Evolutionary conservation across 1,140 invertebrate species (phyloP).

Genomic region (Nephila pilipes): DNA sequence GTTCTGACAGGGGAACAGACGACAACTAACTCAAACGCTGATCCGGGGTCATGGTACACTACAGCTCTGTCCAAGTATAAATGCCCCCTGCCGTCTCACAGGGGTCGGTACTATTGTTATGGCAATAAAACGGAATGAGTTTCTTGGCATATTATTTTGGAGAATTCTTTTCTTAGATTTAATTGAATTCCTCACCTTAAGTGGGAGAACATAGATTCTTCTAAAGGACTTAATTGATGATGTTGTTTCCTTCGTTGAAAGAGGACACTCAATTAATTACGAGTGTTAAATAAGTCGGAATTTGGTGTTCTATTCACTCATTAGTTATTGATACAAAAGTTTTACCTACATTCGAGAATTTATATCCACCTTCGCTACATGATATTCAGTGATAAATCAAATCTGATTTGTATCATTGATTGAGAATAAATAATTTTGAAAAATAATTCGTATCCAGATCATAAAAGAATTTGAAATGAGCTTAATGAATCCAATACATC

Average conservation of each 20-base stretch:
- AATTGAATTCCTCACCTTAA: not conserved
- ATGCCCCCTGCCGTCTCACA: slow-evolving; percentile 69
- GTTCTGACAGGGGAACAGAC: slow-evolving; percentile 20
- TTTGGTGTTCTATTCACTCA: too few species aligned
- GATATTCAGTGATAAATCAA: too few species aligned
- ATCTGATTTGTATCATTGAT: too few species aligned
- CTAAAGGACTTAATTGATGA: not conserved
- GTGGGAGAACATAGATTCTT: not conserved
- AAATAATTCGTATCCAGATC: too few species aligned
- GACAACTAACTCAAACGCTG: not conserved
- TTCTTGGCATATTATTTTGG: not conserved
- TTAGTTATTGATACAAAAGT: too few species aligned
- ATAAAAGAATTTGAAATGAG: too few species aligned
- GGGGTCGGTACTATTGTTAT: slow-evolving; percentile 70
- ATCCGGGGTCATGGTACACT: slow-evolving; percentile 62
- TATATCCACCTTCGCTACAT: too few species aligned
- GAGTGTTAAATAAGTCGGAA: not conserved
- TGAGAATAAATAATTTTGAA: too few species aligned
- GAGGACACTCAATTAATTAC: too few species aligned
- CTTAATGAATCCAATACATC: too few species aligned
- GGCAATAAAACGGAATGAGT: slow-evolving; percentile 52
- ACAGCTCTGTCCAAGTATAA: slow-evolving; percentile 68
- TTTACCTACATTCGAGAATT: too few species aligned
- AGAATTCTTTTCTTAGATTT: not conserved
- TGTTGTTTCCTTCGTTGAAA: not conserved